Evolutionary conservation across 2,113 vertebrate genomes (phyloP), one percentile per base, ranked within the genome.

Genomic region (Calyptomena viridis): DNA sequence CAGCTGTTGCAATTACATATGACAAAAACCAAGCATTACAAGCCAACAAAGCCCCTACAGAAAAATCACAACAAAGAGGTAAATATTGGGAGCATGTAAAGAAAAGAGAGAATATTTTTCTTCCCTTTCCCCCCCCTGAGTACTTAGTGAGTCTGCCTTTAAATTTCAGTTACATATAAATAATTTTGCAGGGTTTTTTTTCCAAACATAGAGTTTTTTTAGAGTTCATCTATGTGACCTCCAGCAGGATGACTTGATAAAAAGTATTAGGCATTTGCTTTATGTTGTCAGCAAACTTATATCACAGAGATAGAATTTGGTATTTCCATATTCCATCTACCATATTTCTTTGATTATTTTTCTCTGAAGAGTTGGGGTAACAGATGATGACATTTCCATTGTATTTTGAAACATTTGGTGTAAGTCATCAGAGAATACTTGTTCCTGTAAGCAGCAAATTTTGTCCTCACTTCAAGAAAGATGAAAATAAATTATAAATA

Each of bases 1-100:
- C 99, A 55, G 99, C 99, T 11, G 99, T 99, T 94, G 99, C 99
- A 72, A 99, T 99, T 98, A 99, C 98, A 15, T 99, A 98, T 71
- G 99, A 99, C 96, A 99, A 99, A 97, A 98, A 99, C 76, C 99
- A 99, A 96, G 94, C 97, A 37, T 98, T 98, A 73, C 99, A 99
- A 90, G 97, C 97, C 56, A 94, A 94, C 85, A 98, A 97, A 97
- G 82, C 90, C 49, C 92, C 96, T 56, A 49, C 73, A 71, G 99
- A 99, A 87, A 99, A 98, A 95, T 94, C 97, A 12, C 78, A 98
- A n/a, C 97, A 98, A 95, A 99, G 98, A 99, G 99, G 99, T 99
- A 95, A 97, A 72, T 60, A 11, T 60, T 46, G 52, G 62, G 23
- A 81, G 8, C 52, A 62, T 28, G 22, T 56, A 59, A 90, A 50